Evolutionary conservation across 2,888 invertebrate species (phyloP), one percentile per base, ranked within the genome.

Genomic region (Palloptera scutellata): DNA sequence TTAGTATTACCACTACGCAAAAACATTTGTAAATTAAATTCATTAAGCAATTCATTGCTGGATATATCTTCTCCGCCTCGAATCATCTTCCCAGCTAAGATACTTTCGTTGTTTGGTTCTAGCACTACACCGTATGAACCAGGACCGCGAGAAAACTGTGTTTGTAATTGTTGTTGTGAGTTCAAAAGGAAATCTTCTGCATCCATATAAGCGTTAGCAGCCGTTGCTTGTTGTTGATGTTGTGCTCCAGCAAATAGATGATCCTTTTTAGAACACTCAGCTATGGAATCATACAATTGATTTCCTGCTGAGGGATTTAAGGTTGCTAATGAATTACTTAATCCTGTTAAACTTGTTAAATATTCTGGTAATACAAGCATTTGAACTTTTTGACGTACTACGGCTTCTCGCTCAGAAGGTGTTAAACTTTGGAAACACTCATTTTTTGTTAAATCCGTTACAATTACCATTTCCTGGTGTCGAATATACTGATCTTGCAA

Each of bases 401-500:
- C 70, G n/a, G 78, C 71, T 30, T 84, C 81, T 4, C 77, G 77
- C 45, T 85, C 83, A 2, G 76, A 75, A 0, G 79, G 73, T 17
- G 79, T 76, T 41, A 84, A 68, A 0, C 78, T 76, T 42, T 78
- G 78, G 62, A 83, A 84, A 40, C 81, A 77, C 8, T 84, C 84
- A 66, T 80, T 81, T 8, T 80, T 79, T 0, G 81, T 73, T 1
- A 83, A 74, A 30, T 84, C 83, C 1, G 76, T 71, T 0, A 79
- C 43, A 2, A 85, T 78, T 15, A 80, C 66, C 67, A 79, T 78
- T 64, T 84, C 84, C 61, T 84, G 84, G 53, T 81, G 83, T 48
- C 80, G 79, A 12, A 83, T 70, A 66, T 81, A 83, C 42, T 83
- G 82, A 64, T 84, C 82, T 55, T 83, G 83, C 0, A 84, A 64